Evolutionary conservation across 2,888 invertebrate species (phyloP).

Genomic region (Hypena proboscidalis): DNA sequence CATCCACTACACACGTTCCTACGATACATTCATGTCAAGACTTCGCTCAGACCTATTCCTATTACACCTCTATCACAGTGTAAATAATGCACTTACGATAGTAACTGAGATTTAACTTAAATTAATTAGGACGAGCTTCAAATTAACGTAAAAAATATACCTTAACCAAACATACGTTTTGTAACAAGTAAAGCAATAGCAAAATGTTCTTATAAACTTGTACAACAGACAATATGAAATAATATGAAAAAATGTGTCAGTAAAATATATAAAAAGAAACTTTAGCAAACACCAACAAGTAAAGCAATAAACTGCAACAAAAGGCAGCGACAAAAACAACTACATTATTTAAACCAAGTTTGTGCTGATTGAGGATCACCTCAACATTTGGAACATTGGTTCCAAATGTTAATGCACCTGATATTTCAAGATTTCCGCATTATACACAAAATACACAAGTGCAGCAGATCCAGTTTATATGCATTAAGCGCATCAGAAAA

Average conservation of each 20-base stretch:
- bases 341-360: constrained; percentile 40
- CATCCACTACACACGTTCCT: constrained; percentile 38
- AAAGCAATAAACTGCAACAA: constrained; percentile 49
- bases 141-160: constrained; percentile 47
- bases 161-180: constrained; percentile 38
- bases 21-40: constrained; percentile 72
- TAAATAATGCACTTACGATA: constrained; percentile 83
- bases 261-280: constrained; percentile 47
- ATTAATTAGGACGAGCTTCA: constrained; percentile 59
- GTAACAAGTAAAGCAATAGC: constrained; percentile 49
- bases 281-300: constrained; percentile 60
- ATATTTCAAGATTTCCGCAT: too few relatives aligned
- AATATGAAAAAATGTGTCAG: constrained; percentile 35
- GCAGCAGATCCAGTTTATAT: too few relatives aligned
- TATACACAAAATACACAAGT: too few relatives aligned
- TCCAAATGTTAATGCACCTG: constrained; percentile 21
- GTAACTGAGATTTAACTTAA: constrained; percentile 62
- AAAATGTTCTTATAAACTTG: constrained; percentile 51
- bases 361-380: constrained; percentile 48
- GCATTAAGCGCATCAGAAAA: too few relatives aligned
- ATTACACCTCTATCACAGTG: constrained; percentile 84
- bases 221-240: constrained; percentile 51
- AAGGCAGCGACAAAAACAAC: constrained; percentile 37
- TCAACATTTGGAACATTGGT: too few relatives aligned
- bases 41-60: constrained; percentile 69